Evolutionary conservation across 2,888 invertebrate species (phyloP), one percentile per base, ranked within the genome.

Genomic region (Lamproptera curius): DNA sequence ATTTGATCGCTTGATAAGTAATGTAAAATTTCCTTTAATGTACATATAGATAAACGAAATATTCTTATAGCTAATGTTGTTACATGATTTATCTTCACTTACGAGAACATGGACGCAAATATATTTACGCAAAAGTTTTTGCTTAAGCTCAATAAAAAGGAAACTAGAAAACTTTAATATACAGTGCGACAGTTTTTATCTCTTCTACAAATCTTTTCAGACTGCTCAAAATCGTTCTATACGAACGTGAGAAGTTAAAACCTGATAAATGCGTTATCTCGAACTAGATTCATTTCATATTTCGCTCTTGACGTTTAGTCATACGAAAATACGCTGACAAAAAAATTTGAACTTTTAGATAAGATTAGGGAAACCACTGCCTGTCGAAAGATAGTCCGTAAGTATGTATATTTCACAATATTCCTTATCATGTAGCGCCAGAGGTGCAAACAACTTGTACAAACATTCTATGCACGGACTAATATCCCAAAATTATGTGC

Each of bases 381-480:
- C 65, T 79, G 80, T 79, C 76, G 63, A 44, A 78, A 78, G 59
- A 58, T 56, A 11, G 31, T 55, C 55, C 56, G 58, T 58, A 61
- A 64, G 68, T 63, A 71, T 73, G 76, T n/a, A 72, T 72, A 79
- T 70, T 73, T 80, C 63, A 67, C 71, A 76, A 74, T 66, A 71
- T 79, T 80, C 82, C 83, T 83, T 82, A 84, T 83, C 83, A 15
- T 42, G 48, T 42, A 46, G 53, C 61, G 63, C 67, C 65, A 63
- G 35, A 38, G n/a, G 78, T 72, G 74, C 69, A 79, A 79, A 80
- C 69, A 74, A 71, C 68, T 70, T 68, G 57, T 60, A 57, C 59
- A 77, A 80, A 77, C 63, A 65, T 56, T 61, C 56, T 62, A 53
- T 37, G 43, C 36, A 42, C 33, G 35, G 46, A 46, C 36, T 43